phyloP scores from a whole-genome alignment of 2,888 invertebrate species.

The Cheiracanthium punctorium region DNA sequence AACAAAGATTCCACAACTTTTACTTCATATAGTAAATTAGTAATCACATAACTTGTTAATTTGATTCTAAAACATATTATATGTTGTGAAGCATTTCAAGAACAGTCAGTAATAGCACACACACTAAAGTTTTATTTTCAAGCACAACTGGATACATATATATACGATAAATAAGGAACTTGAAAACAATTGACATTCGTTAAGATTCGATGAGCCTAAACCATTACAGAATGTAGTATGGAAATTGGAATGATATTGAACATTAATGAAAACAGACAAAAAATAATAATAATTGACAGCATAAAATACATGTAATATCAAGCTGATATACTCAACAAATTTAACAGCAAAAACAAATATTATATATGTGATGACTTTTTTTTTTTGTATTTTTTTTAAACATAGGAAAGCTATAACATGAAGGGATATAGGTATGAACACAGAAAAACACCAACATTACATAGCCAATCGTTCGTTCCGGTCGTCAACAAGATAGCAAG shows the following conservation, averaged over 20 bases:
- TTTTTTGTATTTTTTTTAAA: no score
- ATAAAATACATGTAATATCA: constrained; percentile 48
- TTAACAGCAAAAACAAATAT: constrained; percentile 53
- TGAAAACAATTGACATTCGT: constrained; percentile 45
- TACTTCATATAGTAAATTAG: no score
- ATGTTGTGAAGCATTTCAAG: no score
- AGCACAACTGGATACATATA: constrained; percentile 33
- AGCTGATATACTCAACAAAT: constrained; percentile 59
- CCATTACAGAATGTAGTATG: constrained; percentile 51
- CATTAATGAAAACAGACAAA: constrained; percentile 43
- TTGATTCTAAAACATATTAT: no score
- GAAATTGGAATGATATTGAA: constrained; percentile 62
- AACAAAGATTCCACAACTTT: no score
- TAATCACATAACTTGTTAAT: no score
- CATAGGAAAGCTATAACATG: constrained; percentile 51
- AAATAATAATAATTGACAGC: constrained; percentile 31
- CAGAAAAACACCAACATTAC: constrained; percentile 67
- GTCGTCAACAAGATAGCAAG: constrained; percentile 65
- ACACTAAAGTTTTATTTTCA: constrained; percentile 19
- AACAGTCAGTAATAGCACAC: constrained; percentile 29
- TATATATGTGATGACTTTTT: constrained; percentile 53
- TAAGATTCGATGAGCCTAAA: constrained; percentile 64
- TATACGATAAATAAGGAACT: constrained; percentile 57
- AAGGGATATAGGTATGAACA: constrained; percentile 58
- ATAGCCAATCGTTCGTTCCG: constrained; percentile 58